Evolutionary conservation across 2,797 vertebrate species (phyloP).

Genomic region (Distichodus sexfasciatus): DNA sequence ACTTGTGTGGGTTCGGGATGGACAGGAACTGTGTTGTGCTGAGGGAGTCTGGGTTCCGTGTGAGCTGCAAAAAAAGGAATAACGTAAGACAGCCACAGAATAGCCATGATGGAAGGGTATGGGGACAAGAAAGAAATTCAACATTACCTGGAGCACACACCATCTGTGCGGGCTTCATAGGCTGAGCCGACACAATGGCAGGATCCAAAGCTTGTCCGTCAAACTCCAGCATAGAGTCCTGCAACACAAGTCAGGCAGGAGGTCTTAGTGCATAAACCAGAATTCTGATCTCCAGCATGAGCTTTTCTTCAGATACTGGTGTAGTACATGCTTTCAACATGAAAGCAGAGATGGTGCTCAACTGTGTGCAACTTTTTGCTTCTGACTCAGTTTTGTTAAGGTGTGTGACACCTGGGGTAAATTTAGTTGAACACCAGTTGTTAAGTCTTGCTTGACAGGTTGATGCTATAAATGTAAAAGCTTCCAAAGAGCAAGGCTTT

Average conservation of each 20-base stretch:
- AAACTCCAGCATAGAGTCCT: constrained; percentile 99
- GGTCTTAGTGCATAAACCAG: too few species aligned
- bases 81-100: not conserved
- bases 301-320: too few species aligned
- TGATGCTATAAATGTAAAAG: too few species aligned
- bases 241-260: too few species aligned
- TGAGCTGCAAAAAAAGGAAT: constrained; percentile 70
- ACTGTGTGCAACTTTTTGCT: too few species aligned
- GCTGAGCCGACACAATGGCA: constrained; percentile 95
- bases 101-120: too few species aligned
- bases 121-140: too few species aligned
- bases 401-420: not conserved
- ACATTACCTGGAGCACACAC: constrained; percentile 79
- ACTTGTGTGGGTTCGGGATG: constrained; percentile 90
- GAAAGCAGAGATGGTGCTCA: not conserved
- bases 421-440: not conserved
- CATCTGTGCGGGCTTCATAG: constrained; percentile 93
- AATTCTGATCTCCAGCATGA: too few species aligned
- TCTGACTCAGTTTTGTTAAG: too few species aligned
- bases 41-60: constrained; percentile 87
- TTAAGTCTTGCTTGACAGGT: too few species aligned
- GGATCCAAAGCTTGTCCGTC: constrained; percentile 94
- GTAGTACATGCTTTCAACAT: too few species aligned
- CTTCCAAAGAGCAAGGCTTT: too few species aligned
- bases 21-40: constrained; percentile 81